A percentile compares a stretch with the other conserved stretches of the same genome.
Conservation (phyloP, 2,797 vertebrate genomes). For the Echiichthys vipera region DNA sequence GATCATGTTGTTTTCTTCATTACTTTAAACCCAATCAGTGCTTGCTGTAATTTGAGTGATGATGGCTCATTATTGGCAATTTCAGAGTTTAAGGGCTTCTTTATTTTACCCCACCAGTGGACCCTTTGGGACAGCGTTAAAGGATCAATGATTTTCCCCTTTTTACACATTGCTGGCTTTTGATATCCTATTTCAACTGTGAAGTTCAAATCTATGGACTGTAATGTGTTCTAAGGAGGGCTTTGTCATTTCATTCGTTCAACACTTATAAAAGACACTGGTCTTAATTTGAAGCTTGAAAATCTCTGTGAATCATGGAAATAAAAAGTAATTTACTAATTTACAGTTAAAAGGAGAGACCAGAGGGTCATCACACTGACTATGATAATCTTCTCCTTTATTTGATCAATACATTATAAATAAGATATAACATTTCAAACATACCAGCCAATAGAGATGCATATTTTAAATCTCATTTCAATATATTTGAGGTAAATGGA, state of each 20-base stretch:
- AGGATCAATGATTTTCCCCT: conserved; percentile 80
- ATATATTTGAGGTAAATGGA: conserved; percentile 71
- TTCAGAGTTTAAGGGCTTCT: conserved; percentile 96
- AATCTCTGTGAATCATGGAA: conserved; percentile 51
- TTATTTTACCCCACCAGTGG: conserved; percentile 87
- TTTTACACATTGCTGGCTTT: conserved; percentile 48
- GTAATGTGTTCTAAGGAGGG: background rate
- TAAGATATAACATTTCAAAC: conserved; percentile 62
- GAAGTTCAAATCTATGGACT: conserved; percentile 75
- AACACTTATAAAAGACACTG: conserved; percentile 29
- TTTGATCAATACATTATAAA: conserved; percentile 70
- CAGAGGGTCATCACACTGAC: conserved; percentile 44
- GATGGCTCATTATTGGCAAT: conserved; percentile 99
- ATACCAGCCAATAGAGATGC: conserved; percentile 52
- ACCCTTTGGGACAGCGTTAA: conserved; percentile 85
- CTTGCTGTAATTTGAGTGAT: conserved; percentile 99
- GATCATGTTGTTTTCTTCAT: conserved; percentile 99
- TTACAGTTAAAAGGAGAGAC: conserved; percentile 38
- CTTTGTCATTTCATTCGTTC: conserved; percentile 27
- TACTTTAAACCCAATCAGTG: conserved; percentile 99
- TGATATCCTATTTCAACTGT: conserved; percentile 60
- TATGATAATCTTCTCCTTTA: conserved; percentile 43
- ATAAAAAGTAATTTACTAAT: conserved; percentile 46
- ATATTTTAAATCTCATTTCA: conserved; percentile 72
- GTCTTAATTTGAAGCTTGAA: conserved; percentile 34